Percentiles rank a stretch among this genome's conserved stretches.
Conservation (phyloP, 2,113 vertebrate genomes). For the Electrona antarctica region DNA sequence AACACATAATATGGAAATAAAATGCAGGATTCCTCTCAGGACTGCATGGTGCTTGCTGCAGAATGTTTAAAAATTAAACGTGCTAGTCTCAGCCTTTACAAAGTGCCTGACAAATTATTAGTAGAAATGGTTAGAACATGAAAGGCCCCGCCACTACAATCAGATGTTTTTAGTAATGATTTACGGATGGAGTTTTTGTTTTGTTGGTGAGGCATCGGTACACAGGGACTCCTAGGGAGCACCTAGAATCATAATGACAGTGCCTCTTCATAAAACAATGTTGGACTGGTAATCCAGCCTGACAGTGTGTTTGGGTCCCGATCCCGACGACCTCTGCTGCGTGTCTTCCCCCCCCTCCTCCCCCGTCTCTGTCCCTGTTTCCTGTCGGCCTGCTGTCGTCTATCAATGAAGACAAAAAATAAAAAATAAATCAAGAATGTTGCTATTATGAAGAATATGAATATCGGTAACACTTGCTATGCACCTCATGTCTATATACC, state of each 20-base stretch:
- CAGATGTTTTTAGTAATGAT: constrained; percentile 42
- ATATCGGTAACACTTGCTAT: too few relatives aligned
- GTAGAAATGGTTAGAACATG: constrained; percentile 39
- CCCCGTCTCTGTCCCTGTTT: too few relatives aligned
- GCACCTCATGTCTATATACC: too few relatives aligned
- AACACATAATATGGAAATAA: constrained; percentile 66
- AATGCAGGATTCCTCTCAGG: constrained; percentile 56
- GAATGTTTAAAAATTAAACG: constrained; percentile 66
- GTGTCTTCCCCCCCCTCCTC: too few relatives aligned
- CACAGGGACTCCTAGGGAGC: constrained; percentile 30
- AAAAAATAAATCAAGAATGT: too few relatives aligned
- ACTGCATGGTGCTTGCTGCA: constrained; percentile 29
- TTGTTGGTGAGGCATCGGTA: constrained; percentile 37
- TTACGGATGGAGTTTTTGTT: constrained; percentile 32
- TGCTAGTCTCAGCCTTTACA: constrained; percentile 50
- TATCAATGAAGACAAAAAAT: too few relatives aligned
- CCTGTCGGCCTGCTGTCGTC: too few relatives aligned
- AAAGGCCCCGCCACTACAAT: constrained; percentile 36
- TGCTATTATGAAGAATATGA: too few relatives aligned
- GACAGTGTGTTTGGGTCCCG: too few relatives aligned
- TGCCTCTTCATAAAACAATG: constrained; percentile 21
- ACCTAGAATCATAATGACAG: constrained; percentile 36
- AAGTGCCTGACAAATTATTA: constrained; percentile 57
- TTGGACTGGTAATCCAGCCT: too few relatives aligned
- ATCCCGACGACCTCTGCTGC: too few relatives aligned